Evolutionary conservation across 2,797 vertebrate species (phyloP).

Genomic region (Gallinago stenura): DNA sequence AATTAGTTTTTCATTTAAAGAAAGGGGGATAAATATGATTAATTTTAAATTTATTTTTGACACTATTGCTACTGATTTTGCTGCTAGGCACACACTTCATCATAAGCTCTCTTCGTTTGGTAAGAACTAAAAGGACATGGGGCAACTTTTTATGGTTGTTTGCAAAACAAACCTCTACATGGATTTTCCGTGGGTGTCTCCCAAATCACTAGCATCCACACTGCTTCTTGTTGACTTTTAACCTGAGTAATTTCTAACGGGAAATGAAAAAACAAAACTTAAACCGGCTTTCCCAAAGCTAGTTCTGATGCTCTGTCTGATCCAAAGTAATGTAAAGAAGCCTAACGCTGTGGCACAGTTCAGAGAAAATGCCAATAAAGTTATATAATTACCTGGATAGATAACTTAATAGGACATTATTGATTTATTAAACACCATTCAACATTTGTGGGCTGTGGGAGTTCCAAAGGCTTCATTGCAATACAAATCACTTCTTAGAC

Average conservation of each 20-base stretch:
- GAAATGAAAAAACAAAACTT: neutral
- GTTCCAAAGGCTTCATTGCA: neutral
- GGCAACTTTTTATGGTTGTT: neutral
- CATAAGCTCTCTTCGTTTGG: neutral
- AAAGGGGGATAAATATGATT: neutral
- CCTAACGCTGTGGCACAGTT: neutral
- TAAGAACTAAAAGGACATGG: neutral
- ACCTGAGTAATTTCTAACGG: neutral
- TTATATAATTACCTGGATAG: neutral
- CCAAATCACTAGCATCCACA: neutral
- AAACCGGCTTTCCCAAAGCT: neutral
- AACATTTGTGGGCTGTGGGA: neutral
- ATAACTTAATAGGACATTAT: neutral
- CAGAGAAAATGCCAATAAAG: neutral
- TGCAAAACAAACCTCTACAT: neutral
- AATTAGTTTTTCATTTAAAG: neutral
- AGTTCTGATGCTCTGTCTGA: accelerated
- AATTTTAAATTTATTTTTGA: neutral
- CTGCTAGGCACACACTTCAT: neutral
- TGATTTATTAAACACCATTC: neutral
- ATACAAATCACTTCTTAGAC: neutral
- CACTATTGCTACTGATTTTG: neutral
- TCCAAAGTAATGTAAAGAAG: neutral
- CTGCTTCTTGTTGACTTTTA: neutral
- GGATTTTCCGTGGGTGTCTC: accelerated